A percentile compares a stretch with the other conserved stretches of the same genome.
phyloP scores from a whole-genome alignment of 2,113 vertebrate species.

The Aythya baeri region DNA sequence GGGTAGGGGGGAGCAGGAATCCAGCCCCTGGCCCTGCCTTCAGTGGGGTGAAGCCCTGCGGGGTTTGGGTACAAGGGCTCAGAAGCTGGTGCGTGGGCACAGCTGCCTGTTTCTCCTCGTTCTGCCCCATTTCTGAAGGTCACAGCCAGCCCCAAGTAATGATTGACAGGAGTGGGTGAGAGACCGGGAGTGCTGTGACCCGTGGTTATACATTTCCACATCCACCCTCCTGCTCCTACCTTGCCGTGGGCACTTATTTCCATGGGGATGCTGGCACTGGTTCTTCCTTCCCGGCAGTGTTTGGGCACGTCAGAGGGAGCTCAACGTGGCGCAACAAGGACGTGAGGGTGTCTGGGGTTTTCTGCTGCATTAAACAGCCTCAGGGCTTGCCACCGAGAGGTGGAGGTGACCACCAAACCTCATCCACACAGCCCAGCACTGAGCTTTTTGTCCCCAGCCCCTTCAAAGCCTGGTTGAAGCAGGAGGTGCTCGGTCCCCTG shows the following conservation, averaged over 20 bases:
- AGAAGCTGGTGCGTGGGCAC: not conserved
- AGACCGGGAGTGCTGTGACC: not conserved
- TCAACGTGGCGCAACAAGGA: not conserved
- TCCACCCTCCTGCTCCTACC: not conserved
- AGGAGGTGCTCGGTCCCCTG: not conserved
- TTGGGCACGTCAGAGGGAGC: not conserved
- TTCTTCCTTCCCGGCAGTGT: not conserved
- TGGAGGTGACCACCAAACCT: no score
- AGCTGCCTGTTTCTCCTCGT: not conserved
- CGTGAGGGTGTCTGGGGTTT: not conserved
- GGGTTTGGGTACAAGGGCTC: not conserved
- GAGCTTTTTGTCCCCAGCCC: not conserved
- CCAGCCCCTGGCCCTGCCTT: not conserved
- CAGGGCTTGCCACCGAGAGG: no score
- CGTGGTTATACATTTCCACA: not conserved
- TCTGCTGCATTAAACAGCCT: not conserved
- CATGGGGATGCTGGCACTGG: not conserved
- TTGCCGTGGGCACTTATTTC: not conserved
- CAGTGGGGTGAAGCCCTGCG: rapidly evolving
- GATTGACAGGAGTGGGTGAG: not conserved
- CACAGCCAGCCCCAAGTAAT: not conserved
- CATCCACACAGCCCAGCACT: not conserved
- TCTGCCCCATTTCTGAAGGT: not conserved
- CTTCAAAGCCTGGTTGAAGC: not conserved
- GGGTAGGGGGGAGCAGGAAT: not conserved